Base-by-base conservation (phyloP, 2,888 invertebrate species). In the Euclidia mi region DNA sequence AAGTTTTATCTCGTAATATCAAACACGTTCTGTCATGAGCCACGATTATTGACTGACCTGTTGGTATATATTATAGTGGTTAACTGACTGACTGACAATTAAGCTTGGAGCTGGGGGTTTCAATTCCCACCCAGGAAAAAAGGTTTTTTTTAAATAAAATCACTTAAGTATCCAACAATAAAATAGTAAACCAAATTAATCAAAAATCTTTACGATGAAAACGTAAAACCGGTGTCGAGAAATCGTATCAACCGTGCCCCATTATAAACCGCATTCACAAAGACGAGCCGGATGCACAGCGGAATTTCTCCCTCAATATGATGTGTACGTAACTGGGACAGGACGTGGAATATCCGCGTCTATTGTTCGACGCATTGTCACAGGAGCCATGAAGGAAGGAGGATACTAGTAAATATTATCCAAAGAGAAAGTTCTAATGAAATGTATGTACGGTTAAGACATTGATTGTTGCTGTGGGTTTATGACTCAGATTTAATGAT, bases 221-320 rank as follows among this genome's bases (percentile, higher is more conserved):
- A 25, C 20, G 20, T 51, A 38, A 44, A 41, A 44, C 44, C 31
- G 35, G 11, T 40, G 15, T 34, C 29, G 41, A 51, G 34, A 52
- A 65, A 49, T 53, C n/a, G 40, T 44, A 51, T 56, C 42, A 56
- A 56, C 65, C 35, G 34, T 29, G 28, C 48, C 55, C 51, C 51
- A 61, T 65, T 62, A 56, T 52, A 52, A 46, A 50, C 42, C 38
- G 41, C 15, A 7, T 14, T 17, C 45, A 63, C 64, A 58, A 72
- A 67, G 64, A 67, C 46, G 49, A 34, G 15, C 59, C 66, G 75
- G 75, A 76, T 62, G 63, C 64, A 57, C 41, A 40, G 48, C 61
- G 63, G 71, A 70, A 61, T 68, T 58, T 50, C 63, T 56, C 66
- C 45, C 57, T 63, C 67, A 70, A 75, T 72, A 75, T 76, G 65